A percentile compares a stretch with the other conserved stretches of the same genome.
These are phyloP conservation scores for Zoanthus solanderi DNA, from an alignment of 92 coral and sea anemone genomes.

Conservation along the genomic window DNA sequence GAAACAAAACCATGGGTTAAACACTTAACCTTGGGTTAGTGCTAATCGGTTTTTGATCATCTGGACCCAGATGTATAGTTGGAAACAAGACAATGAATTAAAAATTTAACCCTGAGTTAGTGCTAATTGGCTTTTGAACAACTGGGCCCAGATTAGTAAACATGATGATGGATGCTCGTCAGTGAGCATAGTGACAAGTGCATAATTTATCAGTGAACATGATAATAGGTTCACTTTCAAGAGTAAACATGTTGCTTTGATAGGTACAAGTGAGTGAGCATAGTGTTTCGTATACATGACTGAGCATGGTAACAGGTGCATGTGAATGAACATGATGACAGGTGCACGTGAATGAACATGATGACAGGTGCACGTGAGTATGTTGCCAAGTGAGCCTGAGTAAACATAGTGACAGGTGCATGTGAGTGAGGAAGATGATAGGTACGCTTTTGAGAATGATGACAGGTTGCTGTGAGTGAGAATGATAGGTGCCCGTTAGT, in stretches of 20 bases:
- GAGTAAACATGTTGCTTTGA: neutral
- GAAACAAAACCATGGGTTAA: no score
- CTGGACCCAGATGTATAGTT: no score
- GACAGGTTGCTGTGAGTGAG: neutral
- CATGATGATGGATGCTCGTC: no score
- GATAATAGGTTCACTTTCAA: slow-evolving; percentile 69
- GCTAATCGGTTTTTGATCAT: no score
- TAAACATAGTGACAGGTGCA: slow-evolving; percentile 58
- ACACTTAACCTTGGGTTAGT: no score
- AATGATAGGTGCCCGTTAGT: slow-evolving; percentile 71
- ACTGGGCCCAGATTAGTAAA: no score
- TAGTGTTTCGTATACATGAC: slow-evolving; percentile 5
- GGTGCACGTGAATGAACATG: neutral
- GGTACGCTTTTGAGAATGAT: neutral
- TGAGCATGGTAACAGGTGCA: slow-evolving; percentile 70
- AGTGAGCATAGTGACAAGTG: neutral
- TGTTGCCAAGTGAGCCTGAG: slow-evolving; percentile 13
- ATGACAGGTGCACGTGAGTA: slow-evolving; percentile 68
- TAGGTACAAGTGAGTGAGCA: neutral
- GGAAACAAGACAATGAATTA: no score
- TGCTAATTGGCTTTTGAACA: no score
- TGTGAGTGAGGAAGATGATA: neutral
- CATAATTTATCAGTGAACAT: neutral
- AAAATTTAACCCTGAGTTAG: no score
- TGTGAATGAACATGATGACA: neutral